phyloP scores from a whole-genome alignment of 92 coral and sea anemone species.

The Zoanthus gigantus region DNA sequence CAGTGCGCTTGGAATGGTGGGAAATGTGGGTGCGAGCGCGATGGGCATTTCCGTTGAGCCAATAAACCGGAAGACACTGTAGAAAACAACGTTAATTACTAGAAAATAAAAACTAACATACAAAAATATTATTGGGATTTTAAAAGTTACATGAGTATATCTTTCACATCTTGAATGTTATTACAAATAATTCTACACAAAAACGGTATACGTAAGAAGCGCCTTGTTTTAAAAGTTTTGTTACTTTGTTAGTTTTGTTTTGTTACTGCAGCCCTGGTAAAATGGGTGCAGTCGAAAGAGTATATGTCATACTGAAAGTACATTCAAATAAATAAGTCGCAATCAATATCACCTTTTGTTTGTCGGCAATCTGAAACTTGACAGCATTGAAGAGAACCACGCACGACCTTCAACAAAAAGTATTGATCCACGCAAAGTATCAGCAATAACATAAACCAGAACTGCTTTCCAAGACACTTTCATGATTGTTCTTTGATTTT shows the following conservation, averaged over 20 bases:
- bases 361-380: background rate
- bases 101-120: background rate
- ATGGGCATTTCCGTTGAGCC: constrained; percentile 77
- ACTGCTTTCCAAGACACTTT: no score
- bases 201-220: background rate
- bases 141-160: background rate
- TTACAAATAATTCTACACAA: background rate
- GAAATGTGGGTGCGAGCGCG: constrained; percentile 82
- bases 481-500: no score
- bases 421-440: no score
- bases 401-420: no score
- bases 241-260: background rate
- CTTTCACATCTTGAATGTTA: background rate
- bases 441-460: no score
- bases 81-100: background rate
- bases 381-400: background rate
- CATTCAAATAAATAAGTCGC: background rate
- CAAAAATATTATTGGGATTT: background rate
- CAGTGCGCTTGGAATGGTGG: constrained; percentile 68
- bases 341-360: background rate
- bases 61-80: constrained; percentile 69
- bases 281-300: background rate
- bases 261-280: background rate
- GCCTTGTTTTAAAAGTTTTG: background rate
- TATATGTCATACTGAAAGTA: background rate